These are phyloP conservation scores for Agrochola circellaris DNA, from an alignment of 2,888 invertebrate species.

Conservation along the genomic window DNA sequence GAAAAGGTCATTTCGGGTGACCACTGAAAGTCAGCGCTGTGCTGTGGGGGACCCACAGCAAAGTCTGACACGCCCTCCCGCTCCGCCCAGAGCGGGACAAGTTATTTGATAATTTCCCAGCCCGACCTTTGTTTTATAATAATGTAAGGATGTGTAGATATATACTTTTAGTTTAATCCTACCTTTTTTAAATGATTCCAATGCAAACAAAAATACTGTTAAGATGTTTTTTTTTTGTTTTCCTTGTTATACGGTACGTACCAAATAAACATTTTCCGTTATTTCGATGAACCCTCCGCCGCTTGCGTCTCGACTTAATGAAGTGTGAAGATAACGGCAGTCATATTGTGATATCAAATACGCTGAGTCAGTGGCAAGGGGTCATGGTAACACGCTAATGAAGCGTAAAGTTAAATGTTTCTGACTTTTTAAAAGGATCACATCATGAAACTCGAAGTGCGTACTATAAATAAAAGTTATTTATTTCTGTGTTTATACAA, in stretches of 20 bases:
- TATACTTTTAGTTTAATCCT: not conserved
- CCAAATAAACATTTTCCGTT: not conserved
- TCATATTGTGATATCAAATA: slow-evolving; percentile 6
- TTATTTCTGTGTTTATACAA: not conserved
- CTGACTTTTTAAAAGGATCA: not conserved
- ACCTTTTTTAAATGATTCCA: not conserved
- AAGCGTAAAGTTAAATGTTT: not conserved
- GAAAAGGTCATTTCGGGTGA: no score
- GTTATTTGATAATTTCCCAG: no score
- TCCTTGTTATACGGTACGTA: no score
- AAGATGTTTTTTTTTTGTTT: not conserved
- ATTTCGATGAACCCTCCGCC: not conserved
- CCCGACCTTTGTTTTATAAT: no score
- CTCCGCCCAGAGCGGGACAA: no score
- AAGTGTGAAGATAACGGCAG: slow-evolving; percentile 15
- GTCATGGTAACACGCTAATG: not conserved
- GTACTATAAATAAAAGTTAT: no score
- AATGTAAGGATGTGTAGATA: no score
- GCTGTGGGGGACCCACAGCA: no score
- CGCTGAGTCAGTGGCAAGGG: not conserved
- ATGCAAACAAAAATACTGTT: not conserved
- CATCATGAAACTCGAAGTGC: not conserved
- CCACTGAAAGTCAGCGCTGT: no score
- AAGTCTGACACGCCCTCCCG: no score
- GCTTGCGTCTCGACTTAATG: slow-evolving; percentile 26